These are phyloP conservation scores for Bembecia ichneumoniformis DNA, from an alignment of 2,888 invertebrate genomes.

Conservation along the genomic window DNA sequence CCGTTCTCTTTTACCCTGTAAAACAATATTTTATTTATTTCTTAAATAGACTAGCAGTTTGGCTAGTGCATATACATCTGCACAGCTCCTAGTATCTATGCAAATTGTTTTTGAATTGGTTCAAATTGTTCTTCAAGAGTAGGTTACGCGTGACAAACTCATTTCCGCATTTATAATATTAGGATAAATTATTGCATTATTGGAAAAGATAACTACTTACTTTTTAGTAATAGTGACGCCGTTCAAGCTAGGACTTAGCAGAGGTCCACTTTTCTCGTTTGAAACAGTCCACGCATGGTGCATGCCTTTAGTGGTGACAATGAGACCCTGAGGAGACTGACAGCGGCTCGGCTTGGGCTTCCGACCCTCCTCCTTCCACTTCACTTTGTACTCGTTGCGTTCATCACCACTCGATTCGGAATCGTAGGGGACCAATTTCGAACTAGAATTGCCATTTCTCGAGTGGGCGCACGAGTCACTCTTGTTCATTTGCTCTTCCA, in stretches of 20 bases:
- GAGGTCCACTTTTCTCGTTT: slow-evolving; percentile 46
- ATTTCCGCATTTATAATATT: no score
- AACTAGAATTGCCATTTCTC: slow-evolving; percentile 35
- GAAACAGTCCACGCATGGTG: slow-evolving; percentile 62
- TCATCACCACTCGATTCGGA: slow-evolving; percentile 71
- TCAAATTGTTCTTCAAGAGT: no score
- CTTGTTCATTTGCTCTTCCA: slow-evolving; percentile 62
- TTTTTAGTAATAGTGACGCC: slow-evolving; percentile 58
- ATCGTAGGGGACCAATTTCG: slow-evolving; percentile 73
- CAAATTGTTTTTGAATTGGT: no score
- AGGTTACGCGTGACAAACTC: no score
- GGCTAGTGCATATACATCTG: no score
- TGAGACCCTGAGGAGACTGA: slow-evolving; percentile 37
- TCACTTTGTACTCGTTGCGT: slow-evolving; percentile 23
- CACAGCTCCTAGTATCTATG: no score
- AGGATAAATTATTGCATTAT: no score
- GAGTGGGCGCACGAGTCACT: slow-evolving; percentile 31
- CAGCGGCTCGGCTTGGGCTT: slow-evolving; percentile 47
- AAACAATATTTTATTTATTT: background rate
- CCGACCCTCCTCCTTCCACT: slow-evolving; percentile 18
- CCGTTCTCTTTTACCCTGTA: slow-evolving; percentile 45
- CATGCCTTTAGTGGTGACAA: slow-evolving; percentile 51
- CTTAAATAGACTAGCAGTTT: no score
- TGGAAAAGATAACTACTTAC: slow-evolving; percentile 23
- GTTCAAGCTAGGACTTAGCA: slow-evolving; percentile 61